phyloP scores from a whole-genome alignment of 2,113 vertebrate genomes.

The Neolamprologus devosi region DNA sequence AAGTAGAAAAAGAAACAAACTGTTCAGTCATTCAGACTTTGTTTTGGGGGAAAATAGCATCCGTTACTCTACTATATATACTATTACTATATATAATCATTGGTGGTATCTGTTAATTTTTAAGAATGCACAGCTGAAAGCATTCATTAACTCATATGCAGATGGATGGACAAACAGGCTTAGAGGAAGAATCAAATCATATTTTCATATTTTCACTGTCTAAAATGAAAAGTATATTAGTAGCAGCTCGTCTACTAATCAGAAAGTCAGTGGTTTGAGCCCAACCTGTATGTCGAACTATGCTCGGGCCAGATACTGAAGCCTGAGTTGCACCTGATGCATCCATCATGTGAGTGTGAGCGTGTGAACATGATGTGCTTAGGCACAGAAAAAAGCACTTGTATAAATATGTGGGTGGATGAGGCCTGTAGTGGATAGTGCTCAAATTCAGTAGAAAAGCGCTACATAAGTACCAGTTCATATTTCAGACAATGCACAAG shows the following conservation, averaged over 20 bases:
- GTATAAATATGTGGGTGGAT: not conserved
- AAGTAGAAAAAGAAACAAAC: constrained; percentile 53
- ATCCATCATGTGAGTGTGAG: not conserved
- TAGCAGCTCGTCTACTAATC: not conserved
- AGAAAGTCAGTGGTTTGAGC: not conserved
- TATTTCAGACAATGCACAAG: not conserved
- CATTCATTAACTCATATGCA: not conserved
- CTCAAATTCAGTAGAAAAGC: not conserved
- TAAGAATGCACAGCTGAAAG: not conserved
- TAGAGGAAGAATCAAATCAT: not conserved
- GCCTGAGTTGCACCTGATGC: not conserved
- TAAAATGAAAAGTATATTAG: not conserved
- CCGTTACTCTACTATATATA: not conserved
- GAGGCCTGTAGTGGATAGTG: not conserved
- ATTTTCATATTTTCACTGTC: not conserved
- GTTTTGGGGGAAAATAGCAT: not conserved
- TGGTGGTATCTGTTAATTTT: not conserved
- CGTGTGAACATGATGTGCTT: not conserved
- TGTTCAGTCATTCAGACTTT: not conserved
- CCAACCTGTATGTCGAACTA: not conserved
- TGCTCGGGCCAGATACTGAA: not conserved
- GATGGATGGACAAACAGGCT: not conserved
- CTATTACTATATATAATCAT: not conserved
- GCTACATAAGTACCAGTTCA: not conserved
- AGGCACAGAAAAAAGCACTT: not conserved